Evolutionary conservation across 2,113 vertebrate genomes (phyloP), one percentile per base, ranked within the genome.

Genomic region (Riparia riparia): DNA sequence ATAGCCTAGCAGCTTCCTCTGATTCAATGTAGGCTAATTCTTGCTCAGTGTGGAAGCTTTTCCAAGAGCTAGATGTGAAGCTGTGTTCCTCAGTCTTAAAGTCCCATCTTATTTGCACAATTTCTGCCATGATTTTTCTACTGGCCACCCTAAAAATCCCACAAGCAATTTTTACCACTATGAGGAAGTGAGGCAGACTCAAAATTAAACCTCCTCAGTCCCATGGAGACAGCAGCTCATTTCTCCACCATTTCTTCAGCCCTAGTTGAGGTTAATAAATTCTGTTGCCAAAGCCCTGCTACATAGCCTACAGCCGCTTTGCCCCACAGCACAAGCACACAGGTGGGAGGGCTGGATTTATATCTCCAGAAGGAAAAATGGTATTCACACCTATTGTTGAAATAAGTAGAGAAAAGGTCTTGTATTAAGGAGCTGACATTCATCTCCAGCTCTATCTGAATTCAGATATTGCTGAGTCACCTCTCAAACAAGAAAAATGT

Each of bases 211-310:
- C 18, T 29, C 37, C 61, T 47, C 47, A 34, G 41, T 29, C 20
- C 64, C 4, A 0, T 0, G 1, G 26, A 17, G 29, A 47, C 56
- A 54, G 51, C 8, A 70, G 14, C n/a, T 78, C 32, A 15, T 89
- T 82, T 61, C 28, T 24, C 9, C 26, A 60, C 57, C 11, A 21
- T 18, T 78, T 71, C 39, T 64, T 66, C 39, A 24, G 26, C 29
- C 32, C 53, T 19, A 15, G 9, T 9, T 32, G 37, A 85, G 26
- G 21, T 72, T 44, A 39, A 64, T 25, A 56, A 49, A 39, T 57
- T 44, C 24, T n/a, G 9, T 41, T 76, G 18, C 44, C 12, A 54
- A 37, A 19, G 13, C 15, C 22, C 64, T 28, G 9, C 29, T 74
- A 14, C 74, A 51, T 6, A 64, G n/a, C 8, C 58, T 12, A 19